Evolutionary conservation across 2,113 vertebrate species (phyloP).

Genomic region (Psephotus haematonotus): DNA sequence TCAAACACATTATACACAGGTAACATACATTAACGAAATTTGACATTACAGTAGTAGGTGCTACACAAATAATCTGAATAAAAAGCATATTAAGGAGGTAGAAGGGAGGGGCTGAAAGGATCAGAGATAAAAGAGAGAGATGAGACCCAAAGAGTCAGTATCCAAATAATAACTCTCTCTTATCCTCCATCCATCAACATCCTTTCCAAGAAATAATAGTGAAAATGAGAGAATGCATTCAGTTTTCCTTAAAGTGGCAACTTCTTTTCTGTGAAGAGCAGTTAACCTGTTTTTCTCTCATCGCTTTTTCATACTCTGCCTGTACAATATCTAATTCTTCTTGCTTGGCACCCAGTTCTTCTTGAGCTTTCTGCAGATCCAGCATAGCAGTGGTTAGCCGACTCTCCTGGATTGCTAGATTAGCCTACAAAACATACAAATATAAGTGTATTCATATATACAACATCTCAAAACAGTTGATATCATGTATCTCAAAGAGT

Average conservation of each 20-base stretch:
- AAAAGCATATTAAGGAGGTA: not conserved
- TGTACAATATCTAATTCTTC: constrained; percentile 84
- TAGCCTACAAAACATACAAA: constrained; percentile 73
- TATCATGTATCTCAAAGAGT: not conserved
- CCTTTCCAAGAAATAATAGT: not conserved
- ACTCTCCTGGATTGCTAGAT: constrained; percentile 85
- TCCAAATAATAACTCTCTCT: not conserved
- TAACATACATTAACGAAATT: not conserved
- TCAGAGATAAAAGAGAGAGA: not conserved
- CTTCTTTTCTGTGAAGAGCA: not conserved
- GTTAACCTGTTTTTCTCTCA: constrained; percentile 84
- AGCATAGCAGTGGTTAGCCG: constrained; percentile 78
- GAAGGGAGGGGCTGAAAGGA: not conserved
- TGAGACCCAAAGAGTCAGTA: not conserved
- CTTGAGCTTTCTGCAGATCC: constrained; percentile 85
- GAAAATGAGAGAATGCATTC: not conserved
- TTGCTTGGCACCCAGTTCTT: constrained; percentile 84
- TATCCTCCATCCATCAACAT: not conserved
- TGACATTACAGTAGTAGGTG: not conserved
- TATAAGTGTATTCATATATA: not conserved
- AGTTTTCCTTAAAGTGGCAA: not conserved
- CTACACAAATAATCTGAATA: not conserved
- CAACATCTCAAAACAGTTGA: not conserved
- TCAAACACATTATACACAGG: not conserved
- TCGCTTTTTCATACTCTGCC: constrained; percentile 82